Conservation (phyloP, 2,797 vertebrate species). For the Lithobates pipiens region DNA sequence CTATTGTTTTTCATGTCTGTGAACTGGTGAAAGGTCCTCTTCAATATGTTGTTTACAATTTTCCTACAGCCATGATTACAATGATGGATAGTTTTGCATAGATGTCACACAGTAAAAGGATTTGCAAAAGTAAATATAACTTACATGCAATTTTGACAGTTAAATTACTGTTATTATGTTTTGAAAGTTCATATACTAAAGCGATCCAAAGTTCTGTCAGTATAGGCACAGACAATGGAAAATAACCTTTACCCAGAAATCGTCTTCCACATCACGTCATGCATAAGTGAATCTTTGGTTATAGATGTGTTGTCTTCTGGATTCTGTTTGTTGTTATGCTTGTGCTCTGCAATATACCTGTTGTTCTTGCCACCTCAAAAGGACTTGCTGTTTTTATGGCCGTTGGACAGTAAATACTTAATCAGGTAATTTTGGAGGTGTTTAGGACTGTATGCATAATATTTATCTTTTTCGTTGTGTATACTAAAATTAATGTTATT, state of each 20-base stretch:
- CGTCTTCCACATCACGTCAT: slow-evolving; percentile 40
- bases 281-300: slow-evolving; percentile 33
- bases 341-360: slow-evolving; percentile 24
- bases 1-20: slow-evolving; percentile 47
- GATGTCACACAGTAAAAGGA: slow-evolving; percentile 60
- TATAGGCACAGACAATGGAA: slow-evolving; percentile 53
- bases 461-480: too few relatives aligned
- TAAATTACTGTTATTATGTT: slow-evolving; percentile 61
- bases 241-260: slow-evolving; percentile 60
- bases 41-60: slow-evolving; percentile 62
- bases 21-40: slow-evolving; percentile 58
- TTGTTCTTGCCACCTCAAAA: slow-evolving; percentile 17
- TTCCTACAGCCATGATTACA: slow-evolving; percentile 52
- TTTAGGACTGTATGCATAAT: background rate
- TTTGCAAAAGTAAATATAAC: slow-evolving; percentile 61
- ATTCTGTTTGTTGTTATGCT: slow-evolving; percentile 16
- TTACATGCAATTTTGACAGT: slow-evolving; percentile 51
- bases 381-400: slow-evolving; percentile 26
- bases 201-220: slow-evolving; percentile 60
- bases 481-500: too few relatives aligned
- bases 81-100: slow-evolving; percentile 61
- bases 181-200: slow-evolving; percentile 61
- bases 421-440: background rate
- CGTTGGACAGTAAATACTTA: slow-evolving; percentile 9
- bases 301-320: slow-evolving; percentile 35